Evolutionary conservation across 2,888 invertebrate species (phyloP).

Genomic region (Cheilosia pagana): DNA sequence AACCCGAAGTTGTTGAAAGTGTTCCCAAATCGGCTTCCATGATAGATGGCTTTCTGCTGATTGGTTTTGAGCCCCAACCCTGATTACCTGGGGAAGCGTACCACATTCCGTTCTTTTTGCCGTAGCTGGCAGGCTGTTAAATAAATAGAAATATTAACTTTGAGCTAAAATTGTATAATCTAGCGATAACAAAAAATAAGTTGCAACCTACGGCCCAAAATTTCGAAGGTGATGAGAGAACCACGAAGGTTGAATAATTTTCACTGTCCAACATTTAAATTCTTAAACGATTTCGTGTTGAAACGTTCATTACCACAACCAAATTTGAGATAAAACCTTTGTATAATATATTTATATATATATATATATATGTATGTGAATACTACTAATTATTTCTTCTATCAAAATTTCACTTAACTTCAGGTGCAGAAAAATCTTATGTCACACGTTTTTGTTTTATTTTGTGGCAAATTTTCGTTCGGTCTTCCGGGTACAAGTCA

Average conservation of each 20-base stretch:
- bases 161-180: conserved; percentile 22
- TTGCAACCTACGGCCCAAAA: conserved; percentile 83
- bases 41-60: conserved; percentile 92
- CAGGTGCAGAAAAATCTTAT: not conserved
- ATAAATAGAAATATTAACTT: not conserved
- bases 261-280: conserved; percentile 86
- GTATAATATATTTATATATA: not conserved
- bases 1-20: conserved; percentile 86
- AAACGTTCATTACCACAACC: not conserved
- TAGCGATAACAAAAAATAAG: conserved; percentile 68
- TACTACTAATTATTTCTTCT: not conserved
- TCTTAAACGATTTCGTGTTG: not conserved
- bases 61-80: conserved; percentile 87
- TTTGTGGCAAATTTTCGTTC: conserved; percentile 13
- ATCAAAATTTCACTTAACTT: not conserved
- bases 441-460: conserved; percentile 19
- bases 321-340: not conserved
- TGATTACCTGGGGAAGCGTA: conserved; percentile 87
- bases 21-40: conserved; percentile 89
- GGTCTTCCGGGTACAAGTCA: conserved; percentile 28
- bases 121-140: conserved; percentile 92
- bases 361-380: not conserved
- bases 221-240: conserved; percentile 87
- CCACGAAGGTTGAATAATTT: conserved; percentile 88
- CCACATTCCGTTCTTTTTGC: conserved; percentile 95